These are phyloP conservation scores for Carposina sasakii DNA, from an alignment of 1,140 invertebrate genomes.

Conservation along the genomic window DNA sequence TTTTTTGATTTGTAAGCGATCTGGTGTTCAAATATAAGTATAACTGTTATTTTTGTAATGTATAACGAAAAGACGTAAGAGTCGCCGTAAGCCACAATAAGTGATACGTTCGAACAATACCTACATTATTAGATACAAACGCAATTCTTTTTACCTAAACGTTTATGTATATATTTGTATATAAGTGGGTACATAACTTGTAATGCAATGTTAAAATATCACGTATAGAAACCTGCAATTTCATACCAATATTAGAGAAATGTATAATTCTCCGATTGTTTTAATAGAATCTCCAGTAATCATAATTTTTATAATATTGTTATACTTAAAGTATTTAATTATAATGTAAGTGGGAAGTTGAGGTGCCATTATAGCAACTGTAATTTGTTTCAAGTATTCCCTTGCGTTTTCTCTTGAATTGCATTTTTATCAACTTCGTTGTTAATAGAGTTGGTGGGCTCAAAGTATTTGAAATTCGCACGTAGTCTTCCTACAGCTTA, in stretches of 20 bases:
- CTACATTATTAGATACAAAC: no score
- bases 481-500: conserved; percentile 59
- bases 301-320: conserved; percentile 64
- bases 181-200: conserved; percentile 61
- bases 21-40: conserved; percentile 41
- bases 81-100: no score
- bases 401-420: conserved; percentile 26
- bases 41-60: conserved; percentile 60
- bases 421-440: no score
- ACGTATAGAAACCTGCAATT: conserved; percentile 21
- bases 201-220: conserved; percentile 62
- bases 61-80: no score
- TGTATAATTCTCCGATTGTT: conserved; percentile 38
- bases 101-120: no score
- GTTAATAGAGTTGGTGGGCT: no score
- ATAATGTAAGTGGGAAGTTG: conserved; percentile 53
- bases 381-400: conserved; percentile 30
- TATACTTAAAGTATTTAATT: conserved; percentile 54
- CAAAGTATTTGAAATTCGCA: conserved; percentile 40
- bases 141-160: conserved; percentile 37
- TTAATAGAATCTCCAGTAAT: conserved; percentile 64
- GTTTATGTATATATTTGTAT: conserved; percentile 71
- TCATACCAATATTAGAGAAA: conserved; percentile 40
- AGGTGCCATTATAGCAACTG: conserved; percentile 66
- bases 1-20: conserved; percentile 16